These are phyloP conservation scores for Sphenodon punctatus DNA, from an alignment of 2,797 vertebrate species.

Conservation along the genomic window DNA sequence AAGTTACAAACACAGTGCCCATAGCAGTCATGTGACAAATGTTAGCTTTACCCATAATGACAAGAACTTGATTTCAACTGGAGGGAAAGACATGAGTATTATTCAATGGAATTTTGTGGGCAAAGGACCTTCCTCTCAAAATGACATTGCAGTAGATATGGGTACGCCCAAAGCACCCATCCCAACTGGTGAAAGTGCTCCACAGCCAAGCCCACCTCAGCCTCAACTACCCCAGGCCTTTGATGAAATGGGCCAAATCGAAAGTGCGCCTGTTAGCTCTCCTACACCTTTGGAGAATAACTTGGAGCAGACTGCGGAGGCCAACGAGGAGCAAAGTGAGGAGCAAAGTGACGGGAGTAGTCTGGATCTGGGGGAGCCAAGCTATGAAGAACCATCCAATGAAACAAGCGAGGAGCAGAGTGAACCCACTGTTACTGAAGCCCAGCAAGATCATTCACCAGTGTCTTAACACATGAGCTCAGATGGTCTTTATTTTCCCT, in stretches of 20 bases:
- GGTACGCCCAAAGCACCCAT: constrained; percentile 62
- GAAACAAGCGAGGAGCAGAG: constrained; percentile 63
- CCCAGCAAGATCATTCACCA: constrained; percentile 56
- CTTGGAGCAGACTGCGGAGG: constrained; percentile 64
- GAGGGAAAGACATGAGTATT: constrained; percentile 96
- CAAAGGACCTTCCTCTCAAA: constrained; percentile 80
- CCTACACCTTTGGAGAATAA: constrained; percentile 71
- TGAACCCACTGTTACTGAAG: constrained; percentile 52
- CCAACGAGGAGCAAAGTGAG: constrained; percentile 68
- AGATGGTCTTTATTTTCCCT: constrained; percentile 19
- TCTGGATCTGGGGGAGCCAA: constrained; percentile 60
- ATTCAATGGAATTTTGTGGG: constrained; percentile 96
- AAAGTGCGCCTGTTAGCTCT: constrained; percentile 67
- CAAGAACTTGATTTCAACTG: constrained; percentile 93
- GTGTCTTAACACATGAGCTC: constrained; percentile 59
- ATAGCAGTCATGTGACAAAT: constrained; percentile 98
- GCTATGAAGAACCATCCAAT: constrained; percentile 57
- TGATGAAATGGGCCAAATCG: constrained; percentile 51
- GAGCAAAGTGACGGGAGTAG: constrained; percentile 74
- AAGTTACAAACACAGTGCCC: constrained; percentile 95
- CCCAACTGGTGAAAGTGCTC: constrained; percentile 54
- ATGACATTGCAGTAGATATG: constrained; percentile 70
- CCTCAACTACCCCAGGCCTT: constrained; percentile 55
- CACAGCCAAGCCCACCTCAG: constrained; percentile 40
- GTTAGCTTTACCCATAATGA: constrained; percentile 93